Base-by-base conservation (phyloP, 1,140 invertebrate genomes). In the Luehdorfia chinensis region DNA sequence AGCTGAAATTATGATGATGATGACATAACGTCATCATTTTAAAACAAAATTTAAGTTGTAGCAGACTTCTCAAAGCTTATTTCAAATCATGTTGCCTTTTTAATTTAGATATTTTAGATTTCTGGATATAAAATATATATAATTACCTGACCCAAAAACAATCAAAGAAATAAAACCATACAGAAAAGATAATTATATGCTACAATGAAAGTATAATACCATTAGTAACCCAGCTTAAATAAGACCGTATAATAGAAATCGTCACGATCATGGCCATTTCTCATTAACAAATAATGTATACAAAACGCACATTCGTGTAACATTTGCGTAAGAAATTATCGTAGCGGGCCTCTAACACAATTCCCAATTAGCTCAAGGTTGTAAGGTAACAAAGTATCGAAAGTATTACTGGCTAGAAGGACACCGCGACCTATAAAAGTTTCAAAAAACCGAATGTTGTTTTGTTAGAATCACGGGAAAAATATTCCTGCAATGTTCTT, bases 281-380 rank as follows among this genome's bases (percentile, higher is more conserved):
- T 37, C 4, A 34, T 34, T 3, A 34, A 34, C 9, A 4, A 11
- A 3, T 21, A 21, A 21, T 21, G 19, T 21, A 21, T 19, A 36
- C 33, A 21, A 37, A 13, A 37, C 34, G 18, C 9, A 21, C 27
- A 30, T 30, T 30, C 9, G n/a, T 9, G 27, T 30, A 9, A 15
- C 31, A 23, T 21, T 47, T 34, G 32, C 48, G 19, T 41, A 33
- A 33, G 11, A 33, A 48, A 48, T 31, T 12, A 32, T 27, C 19
- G 33, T 16, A 39, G 16, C 13, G 21, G 15, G 6, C 19, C 11
- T 34, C 18, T 21, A 39, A 50, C 33, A 33, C 23, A 15, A 43
- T 11, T 34, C 19, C 50, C 41, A 57, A 62, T 66, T 62, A 58
- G 63, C 48, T 55, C 63, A 62, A 66, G 63, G 63, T 31, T 49